Evolutionary conservation across 2,888 invertebrate genomes (phyloP).

Genomic region (Gymnoscelis rufifasciata): DNA sequence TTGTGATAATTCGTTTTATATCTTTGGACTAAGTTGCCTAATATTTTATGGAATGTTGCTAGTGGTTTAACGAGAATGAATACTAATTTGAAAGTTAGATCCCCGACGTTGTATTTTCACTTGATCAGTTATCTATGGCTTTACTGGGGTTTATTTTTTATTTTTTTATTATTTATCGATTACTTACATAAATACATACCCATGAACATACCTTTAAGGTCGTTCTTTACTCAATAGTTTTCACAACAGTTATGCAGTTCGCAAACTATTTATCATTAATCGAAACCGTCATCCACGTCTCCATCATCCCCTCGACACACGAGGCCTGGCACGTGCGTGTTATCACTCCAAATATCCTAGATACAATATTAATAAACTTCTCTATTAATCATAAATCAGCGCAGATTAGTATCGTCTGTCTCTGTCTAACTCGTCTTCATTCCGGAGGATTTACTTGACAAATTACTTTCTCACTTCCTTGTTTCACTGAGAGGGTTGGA

Average conservation of each 20-base stretch:
- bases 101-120: no score
- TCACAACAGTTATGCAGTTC: no score
- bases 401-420: conserved; percentile 27
- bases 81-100: no score
- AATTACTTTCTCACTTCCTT: conserved; percentile 71
- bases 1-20: conserved; percentile 19
- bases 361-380: conserved; percentile 50
- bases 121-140: no score
- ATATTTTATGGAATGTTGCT: conserved; percentile 1
- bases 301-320: neutral
- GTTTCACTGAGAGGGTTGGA: conserved; percentile 36
- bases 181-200: no score
- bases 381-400: conserved; percentile 57
- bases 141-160: no score
- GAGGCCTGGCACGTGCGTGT: conserved; percentile 15
- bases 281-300: neutral
- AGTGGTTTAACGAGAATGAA: no score
- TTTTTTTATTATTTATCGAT: no score
- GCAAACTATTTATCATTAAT: no score
- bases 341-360: conserved; percentile 34
- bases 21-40: conserved; percentile 14
- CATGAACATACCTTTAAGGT: no score
- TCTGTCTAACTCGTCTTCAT: conserved; percentile 32
- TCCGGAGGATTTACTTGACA: conserved; percentile 69
- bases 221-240: no score